Evolutionary conservation across 1,140 invertebrate species (phyloP), one percentile per base, ranked within the genome.

Genomic region (Pararge aegeria): DNA sequence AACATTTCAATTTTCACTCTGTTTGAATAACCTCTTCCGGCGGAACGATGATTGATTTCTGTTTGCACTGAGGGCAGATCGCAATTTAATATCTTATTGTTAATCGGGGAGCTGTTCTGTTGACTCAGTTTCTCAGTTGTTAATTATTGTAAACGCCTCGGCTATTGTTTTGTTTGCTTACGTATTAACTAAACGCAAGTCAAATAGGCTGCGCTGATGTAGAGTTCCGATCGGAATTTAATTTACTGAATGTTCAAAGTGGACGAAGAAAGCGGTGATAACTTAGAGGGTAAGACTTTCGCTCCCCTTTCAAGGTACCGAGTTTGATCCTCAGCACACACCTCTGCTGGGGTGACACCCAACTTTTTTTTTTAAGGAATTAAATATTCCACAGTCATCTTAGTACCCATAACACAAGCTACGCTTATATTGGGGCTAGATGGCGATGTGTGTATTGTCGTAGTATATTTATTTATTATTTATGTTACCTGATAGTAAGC

Each of bases 21-120:
- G 80, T 87, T 85, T 83, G 84, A 80, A 83, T 80, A 34, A 81
- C 84, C 81, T 75, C 72, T 79, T 73, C 77, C 75, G 75, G 79
- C 75, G 76, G 73, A 77, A 70, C 72, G 77, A 83, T 85, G 84
- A 87, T 87, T 87, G 84, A 87, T 87, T 87, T 83, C 79, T 87
- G 82, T 87, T 87, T 87, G 73, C 79, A 71, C 50, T 78, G 63
- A 69, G 83, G 82, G 72, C 65, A 73, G 75, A 70, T 80, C 71
- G 79, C 84, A 87, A 85, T 87, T 85, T 85, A 85, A 87, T 87
- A 85, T 87, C 82, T 83, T 83, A 85, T 87, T 85, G 82, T 87
- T 87, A 87, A 87, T 82, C 75, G 75, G 55, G 56, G 60, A 63
- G 71, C 46, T 34, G 53, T 55, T 24, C 49, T 61, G 60, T 63